These are phyloP conservation scores for Neodon shergylaensis DNA, from an alignment of 2,113 vertebrate genomes.

Conservation along the genomic window DNA sequence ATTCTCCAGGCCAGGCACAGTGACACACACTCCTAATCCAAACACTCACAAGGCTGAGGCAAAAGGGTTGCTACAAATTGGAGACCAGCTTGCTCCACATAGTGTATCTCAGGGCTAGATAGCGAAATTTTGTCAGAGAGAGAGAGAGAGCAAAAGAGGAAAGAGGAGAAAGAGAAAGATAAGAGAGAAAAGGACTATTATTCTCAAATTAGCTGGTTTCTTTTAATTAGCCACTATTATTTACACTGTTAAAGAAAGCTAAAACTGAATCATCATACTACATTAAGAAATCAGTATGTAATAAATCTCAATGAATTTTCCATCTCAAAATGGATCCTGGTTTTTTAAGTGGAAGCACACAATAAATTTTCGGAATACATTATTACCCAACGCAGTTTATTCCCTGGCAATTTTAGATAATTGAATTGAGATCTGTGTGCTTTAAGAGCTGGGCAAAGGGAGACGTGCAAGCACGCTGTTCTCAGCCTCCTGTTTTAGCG, in stretches of 20 bases:
- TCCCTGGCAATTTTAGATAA: conserved; percentile 1
- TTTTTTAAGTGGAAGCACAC: conserved; percentile 31
- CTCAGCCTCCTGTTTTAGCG: neutral
- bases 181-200: neutral
- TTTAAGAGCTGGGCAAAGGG: neutral
- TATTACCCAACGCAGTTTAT: neutral
- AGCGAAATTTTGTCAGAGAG: neutral
- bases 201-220: neutral
- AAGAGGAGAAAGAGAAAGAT: neutral
- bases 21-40: neutral
- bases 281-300: neutral
- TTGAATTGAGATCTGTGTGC: neutral
- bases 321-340: neutral
- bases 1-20: neutral
- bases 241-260: neutral
- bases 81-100: neutral
- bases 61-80: neutral
- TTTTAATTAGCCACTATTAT: neutral
- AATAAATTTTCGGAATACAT: conserved; percentile 13
- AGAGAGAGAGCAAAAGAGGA: neutral
- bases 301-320: conserved; percentile 28
- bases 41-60: neutral
- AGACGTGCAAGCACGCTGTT: neutral
- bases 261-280: neutral
- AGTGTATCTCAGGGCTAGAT: neutral